These are phyloP conservation scores for Coregonus suidteri DNA, from an alignment of 2,797 vertebrate species.

Conservation along the genomic window DNA sequence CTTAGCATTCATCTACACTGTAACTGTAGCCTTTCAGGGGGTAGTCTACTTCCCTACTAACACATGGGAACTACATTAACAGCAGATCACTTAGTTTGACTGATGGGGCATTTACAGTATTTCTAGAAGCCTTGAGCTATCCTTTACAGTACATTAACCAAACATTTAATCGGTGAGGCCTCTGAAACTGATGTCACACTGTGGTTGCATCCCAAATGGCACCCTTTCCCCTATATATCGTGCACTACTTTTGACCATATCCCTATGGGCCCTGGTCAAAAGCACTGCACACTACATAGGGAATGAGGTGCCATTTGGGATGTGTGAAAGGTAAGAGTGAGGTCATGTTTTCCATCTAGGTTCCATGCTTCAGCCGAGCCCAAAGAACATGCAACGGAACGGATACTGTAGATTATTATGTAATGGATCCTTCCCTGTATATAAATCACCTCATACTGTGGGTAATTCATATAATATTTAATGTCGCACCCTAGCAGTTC, in stretches of 20 bases:
- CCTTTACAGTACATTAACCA: not conserved
- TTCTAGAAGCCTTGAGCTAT: not conserved
- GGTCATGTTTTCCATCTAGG: not conserved
- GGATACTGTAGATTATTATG: not conserved
- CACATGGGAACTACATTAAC: not conserved
- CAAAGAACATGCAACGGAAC: not conserved
- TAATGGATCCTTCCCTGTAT: not conserved
- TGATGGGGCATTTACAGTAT: not conserved
- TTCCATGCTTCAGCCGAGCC: not conserved
- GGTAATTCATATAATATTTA: not conserved
- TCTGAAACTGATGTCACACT: not conserved
- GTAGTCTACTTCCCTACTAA: not conserved
- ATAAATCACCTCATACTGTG: slow-evolving; percentile 1
- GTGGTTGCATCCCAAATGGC: not conserved
- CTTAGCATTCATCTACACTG: not conserved
- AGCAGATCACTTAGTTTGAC: not conserved
- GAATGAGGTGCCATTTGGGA: too few species aligned
- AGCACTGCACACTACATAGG: not conserved
- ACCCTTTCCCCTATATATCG: not conserved
- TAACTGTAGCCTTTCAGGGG: not conserved
- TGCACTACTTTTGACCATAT: not conserved
- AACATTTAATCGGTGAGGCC: not conserved
- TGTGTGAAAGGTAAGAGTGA: not conserved
- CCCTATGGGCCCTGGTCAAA: not conserved
- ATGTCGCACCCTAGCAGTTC: not conserved